Conservation (phyloP, 1,140 invertebrate genomes). For the Cryptotermes secundus region DNA sequence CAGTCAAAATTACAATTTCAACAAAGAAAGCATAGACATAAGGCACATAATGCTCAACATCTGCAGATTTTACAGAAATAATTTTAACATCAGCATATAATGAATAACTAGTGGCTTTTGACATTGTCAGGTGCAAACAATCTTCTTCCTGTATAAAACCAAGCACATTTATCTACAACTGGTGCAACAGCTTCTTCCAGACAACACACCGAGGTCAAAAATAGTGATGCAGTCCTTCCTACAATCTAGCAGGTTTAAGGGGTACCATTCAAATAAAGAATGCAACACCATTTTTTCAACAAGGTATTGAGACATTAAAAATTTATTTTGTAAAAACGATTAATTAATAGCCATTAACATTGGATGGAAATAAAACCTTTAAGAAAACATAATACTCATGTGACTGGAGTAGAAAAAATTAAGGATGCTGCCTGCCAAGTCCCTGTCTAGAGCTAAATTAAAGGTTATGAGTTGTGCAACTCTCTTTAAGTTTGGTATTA, state of each 20-base stretch:
- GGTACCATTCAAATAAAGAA: constrained; percentile 31
- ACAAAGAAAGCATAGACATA: constrained; percentile 35
- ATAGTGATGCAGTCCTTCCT: background rate
- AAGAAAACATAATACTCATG: constrained; percentile 36
- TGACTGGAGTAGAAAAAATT: constrained; percentile 32
- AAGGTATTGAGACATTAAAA: constrained; percentile 37
- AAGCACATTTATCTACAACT: constrained; percentile 8
- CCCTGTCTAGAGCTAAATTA: constrained; percentile 29
- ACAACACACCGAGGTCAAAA: background rate
- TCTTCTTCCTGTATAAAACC: constrained; percentile 23
- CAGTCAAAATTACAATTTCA: constrained; percentile 30
- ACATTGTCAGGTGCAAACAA: constrained; percentile 17
- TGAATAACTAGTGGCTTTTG: constrained; percentile 18
- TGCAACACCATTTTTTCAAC: constrained; percentile 36
- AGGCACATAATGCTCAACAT: constrained; percentile 34
- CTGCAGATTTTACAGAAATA: constrained; percentile 26
- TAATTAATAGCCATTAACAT: constrained; percentile 38
- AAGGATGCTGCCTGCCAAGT: constrained; percentile 34
- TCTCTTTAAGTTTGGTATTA: constrained; percentile 15
- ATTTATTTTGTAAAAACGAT: constrained; percentile 40
- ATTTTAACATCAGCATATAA: constrained; percentile 20
- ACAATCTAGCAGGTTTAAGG: background rate
- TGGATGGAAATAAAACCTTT: constrained; percentile 38
- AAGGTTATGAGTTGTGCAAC: constrained; percentile 23
- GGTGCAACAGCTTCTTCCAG: constrained; percentile 18